Evolutionary conservation across 2,797 vertebrate genomes (phyloP), one percentile per base, ranked within the genome.

Genomic region (Micropoecilia bifurca): DNA sequence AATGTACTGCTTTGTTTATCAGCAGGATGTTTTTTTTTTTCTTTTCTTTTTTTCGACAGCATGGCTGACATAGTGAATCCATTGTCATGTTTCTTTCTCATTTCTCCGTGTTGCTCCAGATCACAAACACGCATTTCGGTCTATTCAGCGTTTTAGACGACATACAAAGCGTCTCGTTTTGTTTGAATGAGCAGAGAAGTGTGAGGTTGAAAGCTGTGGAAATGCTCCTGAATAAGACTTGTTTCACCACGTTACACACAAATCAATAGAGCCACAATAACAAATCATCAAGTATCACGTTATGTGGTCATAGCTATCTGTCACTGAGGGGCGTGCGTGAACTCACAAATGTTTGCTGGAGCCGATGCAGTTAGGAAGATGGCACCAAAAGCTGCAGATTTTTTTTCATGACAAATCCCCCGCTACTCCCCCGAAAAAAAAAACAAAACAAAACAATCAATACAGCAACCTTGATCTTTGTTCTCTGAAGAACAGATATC

Each of bases 231-330:
- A 80, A 88, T 81, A 74, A 89, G 85, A 87, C 85, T 86, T 79
- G 81, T 92, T 85, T 88, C 68, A 83, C 87, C 87, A 74, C 63
- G 3, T 81, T 85, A 92, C 82, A 83, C 79, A 71, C 80, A 79
- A 88, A 92, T 93, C 91, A 89, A 93, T 92, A 78, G 75, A 77
- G 80, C 83, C 71, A 83, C 83, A 91, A 88, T 89, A 89, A 91
- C 83, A 88, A 91, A 90, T 92, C 22, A 90, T 91, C 83, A 82
- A 66, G 78, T 77, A 87, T 93, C 85, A 88, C 78, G 69, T 87
- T 87, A 46, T 81, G 69, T 36, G 76, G 82, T 74, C 75, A 3
- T 48, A 71, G 83, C 84, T 45, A 91, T 94, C 85, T 85, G 77
- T 93, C 92, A 90, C 72, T 48, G 66, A 74, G 76, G 78, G 78